Conservation (phyloP, 1,140 invertebrate genomes). For the Reticulitermes speratus region DNA sequence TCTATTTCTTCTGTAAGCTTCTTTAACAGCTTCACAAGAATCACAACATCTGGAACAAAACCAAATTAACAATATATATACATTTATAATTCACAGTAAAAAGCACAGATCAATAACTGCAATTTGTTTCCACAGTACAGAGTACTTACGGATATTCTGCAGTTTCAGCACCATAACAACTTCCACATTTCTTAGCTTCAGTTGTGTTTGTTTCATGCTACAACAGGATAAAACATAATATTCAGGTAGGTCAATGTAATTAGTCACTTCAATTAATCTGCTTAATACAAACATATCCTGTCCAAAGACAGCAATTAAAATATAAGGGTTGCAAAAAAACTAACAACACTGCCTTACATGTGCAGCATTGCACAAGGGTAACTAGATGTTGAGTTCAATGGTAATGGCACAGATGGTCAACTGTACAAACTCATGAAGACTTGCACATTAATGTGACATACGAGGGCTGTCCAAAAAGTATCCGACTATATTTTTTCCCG, state of each 20-base stretch:
- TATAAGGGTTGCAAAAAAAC: too few species aligned
- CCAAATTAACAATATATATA: not conserved
- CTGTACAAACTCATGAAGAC: too few species aligned
- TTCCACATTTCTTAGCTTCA: slow-evolving; percentile 55
- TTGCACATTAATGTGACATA: too few species aligned
- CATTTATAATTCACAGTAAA: not conserved
- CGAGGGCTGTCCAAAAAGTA: too few species aligned
- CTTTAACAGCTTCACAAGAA: slow-evolving; percentile 92
- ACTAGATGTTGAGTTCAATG: too few species aligned
- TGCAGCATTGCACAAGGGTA: too few species aligned
- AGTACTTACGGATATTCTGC: slow-evolving; percentile 42
- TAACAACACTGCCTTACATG: too few species aligned
- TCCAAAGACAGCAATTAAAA: too few species aligned
- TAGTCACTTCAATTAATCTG: too few species aligned
- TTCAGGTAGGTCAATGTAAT: not conserved
- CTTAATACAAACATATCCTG: too few species aligned
- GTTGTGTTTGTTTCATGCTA: slow-evolving; percentile 50
- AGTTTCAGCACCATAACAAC: slow-evolving; percentile 83
- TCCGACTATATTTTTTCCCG: too few species aligned
- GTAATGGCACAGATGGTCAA: too few species aligned
- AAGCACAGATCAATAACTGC: not conserved
- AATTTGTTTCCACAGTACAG: not conserved
- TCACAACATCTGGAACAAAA: slow-evolving; percentile 84
- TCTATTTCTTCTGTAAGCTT: slow-evolving; percentile 83
- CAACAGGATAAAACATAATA: slow-evolving; percentile 38